A percentile compares a stretch with the other conserved stretches of the same genome.
Conservation (phyloP, 2,113 vertebrate genomes). For the Leptosomus discolor region DNA sequence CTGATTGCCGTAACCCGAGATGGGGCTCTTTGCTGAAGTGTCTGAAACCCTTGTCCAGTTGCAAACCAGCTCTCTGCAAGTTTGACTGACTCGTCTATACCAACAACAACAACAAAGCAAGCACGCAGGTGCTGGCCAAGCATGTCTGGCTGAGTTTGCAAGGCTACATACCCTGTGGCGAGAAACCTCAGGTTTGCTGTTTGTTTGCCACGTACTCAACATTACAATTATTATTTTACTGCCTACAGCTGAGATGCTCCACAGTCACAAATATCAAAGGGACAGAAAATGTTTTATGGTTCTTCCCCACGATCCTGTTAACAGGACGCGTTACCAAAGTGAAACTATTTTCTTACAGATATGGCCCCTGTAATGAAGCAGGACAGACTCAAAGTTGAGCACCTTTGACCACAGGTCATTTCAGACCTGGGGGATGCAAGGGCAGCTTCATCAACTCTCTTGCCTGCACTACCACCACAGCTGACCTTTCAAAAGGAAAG, state of each 20-base stretch:
- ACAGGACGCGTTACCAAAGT: neutral
- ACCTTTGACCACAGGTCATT: neutral
- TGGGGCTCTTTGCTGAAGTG: neutral
- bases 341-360: neutral
- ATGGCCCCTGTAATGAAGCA: neutral
- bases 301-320: neutral
- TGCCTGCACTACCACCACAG: neutral
- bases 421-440: neutral
- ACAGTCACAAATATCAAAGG: slow-evolving; percentile 7
- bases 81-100: neutral
- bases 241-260: neutral
- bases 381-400: neutral
- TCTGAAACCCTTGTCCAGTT: slow-evolving; percentile 7
- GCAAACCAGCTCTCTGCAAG: neutral
- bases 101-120: neutral
- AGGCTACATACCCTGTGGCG: neutral
- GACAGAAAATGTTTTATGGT: neutral
- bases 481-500: neutral
- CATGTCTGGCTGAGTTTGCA: neutral
- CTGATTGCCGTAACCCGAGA: neutral
- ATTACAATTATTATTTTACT: neutral
- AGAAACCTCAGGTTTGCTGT: neutral
- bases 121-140: neutral
- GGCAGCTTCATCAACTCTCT: neutral
- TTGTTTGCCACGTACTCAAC: neutral